phyloP scores from a whole-genome alignment of 2,113 vertebrate genomes.

The Monopterus albus region DNA sequence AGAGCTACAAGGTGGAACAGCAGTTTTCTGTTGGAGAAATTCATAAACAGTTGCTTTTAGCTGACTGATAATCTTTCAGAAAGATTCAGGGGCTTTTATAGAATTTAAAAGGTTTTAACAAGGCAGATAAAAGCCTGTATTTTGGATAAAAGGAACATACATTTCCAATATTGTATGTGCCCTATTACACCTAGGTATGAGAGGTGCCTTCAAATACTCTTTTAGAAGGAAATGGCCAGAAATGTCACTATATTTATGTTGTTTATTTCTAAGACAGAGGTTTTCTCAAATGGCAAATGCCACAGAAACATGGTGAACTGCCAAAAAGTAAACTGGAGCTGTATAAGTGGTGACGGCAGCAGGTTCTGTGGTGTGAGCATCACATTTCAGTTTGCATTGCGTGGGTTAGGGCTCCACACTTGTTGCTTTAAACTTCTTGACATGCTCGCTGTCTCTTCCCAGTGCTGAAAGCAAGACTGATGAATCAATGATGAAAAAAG shows the following conservation, averaged over 20 bases:
- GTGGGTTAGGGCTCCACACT: conserved; percentile 12
- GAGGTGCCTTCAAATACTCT: not conserved
- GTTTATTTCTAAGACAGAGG: not conserved
- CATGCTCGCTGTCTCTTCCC: not conserved
- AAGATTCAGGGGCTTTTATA: not conserved
- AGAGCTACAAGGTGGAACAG: not conserved
- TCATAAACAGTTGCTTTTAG: not conserved
- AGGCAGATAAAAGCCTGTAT: not conserved
- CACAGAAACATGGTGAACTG: not conserved
- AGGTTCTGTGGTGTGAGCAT: rapidly evolving
- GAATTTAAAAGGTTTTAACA: not conserved
- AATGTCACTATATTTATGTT: not conserved
- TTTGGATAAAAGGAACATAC: not conserved
- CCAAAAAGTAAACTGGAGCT: not conserved
- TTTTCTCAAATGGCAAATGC: not conserved
- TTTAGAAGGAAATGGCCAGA: not conserved
- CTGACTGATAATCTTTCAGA: not conserved
- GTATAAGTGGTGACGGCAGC: not conserved
- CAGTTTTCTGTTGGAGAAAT: not conserved
- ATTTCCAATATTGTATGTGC: too few relatives aligned
- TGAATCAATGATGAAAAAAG: conserved; percentile 52
- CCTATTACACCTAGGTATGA: too few relatives aligned
- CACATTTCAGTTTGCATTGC: not conserved
- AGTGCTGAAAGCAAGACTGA: conserved; percentile 15
- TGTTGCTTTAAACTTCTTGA: conserved; percentile 64